These are phyloP conservation scores for Pseudomyrmex concolor DNA, from an alignment of 1,140 invertebrate species.

Conservation along the genomic window DNA sequence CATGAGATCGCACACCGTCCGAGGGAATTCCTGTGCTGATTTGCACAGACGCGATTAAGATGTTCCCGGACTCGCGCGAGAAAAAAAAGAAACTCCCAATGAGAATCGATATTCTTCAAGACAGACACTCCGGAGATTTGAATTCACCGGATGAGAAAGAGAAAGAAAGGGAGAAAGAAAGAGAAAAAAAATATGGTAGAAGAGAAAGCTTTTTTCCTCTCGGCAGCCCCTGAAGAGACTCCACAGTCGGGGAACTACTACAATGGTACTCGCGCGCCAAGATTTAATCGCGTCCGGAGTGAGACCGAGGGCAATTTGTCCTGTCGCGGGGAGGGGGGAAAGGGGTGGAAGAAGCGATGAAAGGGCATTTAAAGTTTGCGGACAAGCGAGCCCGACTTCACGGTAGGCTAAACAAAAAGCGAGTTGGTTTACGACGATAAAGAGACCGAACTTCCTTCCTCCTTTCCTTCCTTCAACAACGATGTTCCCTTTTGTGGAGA, in stretches of 20 bases:
- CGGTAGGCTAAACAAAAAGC: constrained; percentile 54
- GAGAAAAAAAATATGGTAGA: background rate
- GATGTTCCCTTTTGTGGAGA: constrained; percentile 2
- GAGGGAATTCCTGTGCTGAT: constrained; percentile 9
- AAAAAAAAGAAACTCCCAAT: constrained; percentile 20
- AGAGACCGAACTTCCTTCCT: constrained; percentile 31
- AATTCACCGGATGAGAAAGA: constrained; percentile 5
- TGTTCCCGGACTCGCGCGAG: background rate
- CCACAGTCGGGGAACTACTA: background rate
- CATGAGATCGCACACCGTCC: constrained; percentile 2
- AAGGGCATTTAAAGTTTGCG: constrained; percentile 62
- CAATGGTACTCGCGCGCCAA: constrained; percentile 36
- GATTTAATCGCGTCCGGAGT: constrained; percentile 54
- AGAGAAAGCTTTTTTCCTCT: constrained; percentile 14
- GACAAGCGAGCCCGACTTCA: constrained; percentile 52
- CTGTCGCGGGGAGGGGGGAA: background rate
- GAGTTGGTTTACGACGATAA: constrained; percentile 46
- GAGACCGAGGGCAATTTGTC: constrained; percentile 50
- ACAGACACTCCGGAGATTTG: constrained; percentile 26
- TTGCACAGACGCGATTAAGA: constrained; percentile 38
- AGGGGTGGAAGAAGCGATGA: constrained; percentile 58
- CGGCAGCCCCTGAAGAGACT: background rate
- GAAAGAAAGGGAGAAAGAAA: no score
- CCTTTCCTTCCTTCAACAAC: constrained; percentile 5
- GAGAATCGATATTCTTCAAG: constrained; percentile 41